Base-by-base conservation (phyloP, 2,113 vertebrate species). In the Euleptes europaea region DNA sequence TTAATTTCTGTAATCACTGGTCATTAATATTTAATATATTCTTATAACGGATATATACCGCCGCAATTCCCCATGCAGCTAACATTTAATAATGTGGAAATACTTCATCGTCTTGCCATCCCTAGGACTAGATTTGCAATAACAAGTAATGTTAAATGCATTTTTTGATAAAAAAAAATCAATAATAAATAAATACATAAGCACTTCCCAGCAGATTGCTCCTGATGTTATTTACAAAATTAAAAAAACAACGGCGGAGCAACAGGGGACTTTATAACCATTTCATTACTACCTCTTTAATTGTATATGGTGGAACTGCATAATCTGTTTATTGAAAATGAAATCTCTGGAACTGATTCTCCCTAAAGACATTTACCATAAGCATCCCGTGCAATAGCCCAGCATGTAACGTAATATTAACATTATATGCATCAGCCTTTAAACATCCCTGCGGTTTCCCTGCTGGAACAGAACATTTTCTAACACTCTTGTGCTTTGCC, bases 121-220 rank as follows among this genome's bases (percentile, higher is more conserved):
- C 86, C 93, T 92, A 95, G 96, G 95, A 97, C 95, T 95, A 87
- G 94, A 91, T 97, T 97, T 97, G 95, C 96, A 98, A 98, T 98
- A 98, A 97, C 95, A 94, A 95, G 95, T 96, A 97, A 97, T 94
- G 96, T 96, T 98, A 98, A 98, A 96, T 94, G 92, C 95, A 96
- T 91, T 89, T 94, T 96, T 84, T 92, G 1, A 21, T 17, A 81
- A 84, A 88, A 82, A 93, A 93, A 95, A 96, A 98, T 98, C 98
- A 96, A 98, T 99, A 98, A 98, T 97, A 98, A 98, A 98, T 98
- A 98, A 98, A 98, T 97, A 96, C 95, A 97, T 96, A 97, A 97
- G 96, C 96, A 97, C 95, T 97, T 97, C 95, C 93, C 97, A 94
- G 91, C 88, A 96, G 97, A 96, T 97, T 94, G 92, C 88, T 96